Evolutionary conservation across 2,888 invertebrate genomes (phyloP), one percentile per base, ranked within the genome.

Genomic region (Quadroppia sp.): DNA sequence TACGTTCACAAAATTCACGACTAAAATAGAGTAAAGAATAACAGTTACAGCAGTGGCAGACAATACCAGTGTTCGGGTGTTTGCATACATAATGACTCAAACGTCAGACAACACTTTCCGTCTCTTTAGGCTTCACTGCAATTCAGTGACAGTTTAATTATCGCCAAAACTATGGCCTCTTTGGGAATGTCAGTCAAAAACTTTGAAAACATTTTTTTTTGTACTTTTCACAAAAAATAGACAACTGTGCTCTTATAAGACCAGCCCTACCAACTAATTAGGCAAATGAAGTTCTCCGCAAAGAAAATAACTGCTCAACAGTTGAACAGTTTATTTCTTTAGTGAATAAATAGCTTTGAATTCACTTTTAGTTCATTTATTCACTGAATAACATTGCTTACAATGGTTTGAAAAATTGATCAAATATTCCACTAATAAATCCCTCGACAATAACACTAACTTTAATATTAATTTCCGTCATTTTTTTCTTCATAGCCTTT

Each of bases 121-220:
- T 45, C 42, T 45, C 25, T 69, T 69, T 69, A 23, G 45, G 42
- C 64, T 64, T 40, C 36, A 69, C 42, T 45, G 40, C 40, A 36
- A 45, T 69, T 69, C 42, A 42, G 20, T 69, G 69, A 69, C 69
- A 69, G 23, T 69, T 69, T 69, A 69, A 69, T 69, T 69, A 69
- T 69, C 69, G 28, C 25, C 45, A 36, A 9, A 36, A 36, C 36
- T 36, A 36, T 36, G 36, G 25, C 23, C 69, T 45, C 69, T 69
- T 6, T 42, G 69, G 69, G 69, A 69, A 20, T 69, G 69, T 69
- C 69, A 69, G 11, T 69, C 69, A 69, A 69, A 61, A 64, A 28
- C 13, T 45, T 69, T 69, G 40, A 69, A 69, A 69, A 32, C 36
- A 28, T 13, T 56, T 56, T 64, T 64, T 64, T 28, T 28, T 32